Conservation (phyloP, 2,888 invertebrate species). For the Folsomia manolachei region DNA sequence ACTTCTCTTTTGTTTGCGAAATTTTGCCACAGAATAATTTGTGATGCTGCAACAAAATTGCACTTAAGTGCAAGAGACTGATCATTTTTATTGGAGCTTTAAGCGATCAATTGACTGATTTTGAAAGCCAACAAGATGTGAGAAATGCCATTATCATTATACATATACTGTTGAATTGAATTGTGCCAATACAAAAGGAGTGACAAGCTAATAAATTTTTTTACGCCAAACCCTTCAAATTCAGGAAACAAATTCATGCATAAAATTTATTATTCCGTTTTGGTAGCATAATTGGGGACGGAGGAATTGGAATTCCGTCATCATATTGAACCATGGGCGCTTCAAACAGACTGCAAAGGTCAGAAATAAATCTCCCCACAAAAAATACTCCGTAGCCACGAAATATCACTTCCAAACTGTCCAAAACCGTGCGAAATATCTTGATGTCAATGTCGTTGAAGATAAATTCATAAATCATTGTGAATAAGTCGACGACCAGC, state of each 20-base stretch:
- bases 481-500: slow-evolving; percentile 36
- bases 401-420: slow-evolving; percentile 39
- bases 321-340: slow-evolving; percentile 47
- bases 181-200: too few relatives aligned
- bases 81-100: too few relatives aligned
- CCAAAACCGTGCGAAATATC: slow-evolving; percentile 30
- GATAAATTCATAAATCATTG: slow-evolving; percentile 39
- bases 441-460: slow-evolving; percentile 27
- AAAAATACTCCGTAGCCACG: slow-evolving; percentile 43
- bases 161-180: too few relatives aligned
- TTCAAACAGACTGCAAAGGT: slow-evolving; percentile 42
- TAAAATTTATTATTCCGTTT: slow-evolving; percentile 7
- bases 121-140: too few relatives aligned
- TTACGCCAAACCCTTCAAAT: too few relatives aligned
- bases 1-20: too few relatives aligned
- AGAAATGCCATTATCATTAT: too few relatives aligned
- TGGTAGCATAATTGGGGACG: slow-evolving; percentile 31
- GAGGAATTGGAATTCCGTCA: slow-evolving; percentile 34
- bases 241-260: background rate
- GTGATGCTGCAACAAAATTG: too few relatives aligned
- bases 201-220: too few relatives aligned
- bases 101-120: too few relatives aligned
- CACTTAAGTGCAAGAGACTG: too few relatives aligned
- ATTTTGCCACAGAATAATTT: too few relatives aligned
- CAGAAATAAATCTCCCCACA: slow-evolving; percentile 46